These are phyloP conservation scores for Epinephelus awoara DNA, from an alignment of 2,797 vertebrate genomes.

Conservation along the genomic window DNA sequence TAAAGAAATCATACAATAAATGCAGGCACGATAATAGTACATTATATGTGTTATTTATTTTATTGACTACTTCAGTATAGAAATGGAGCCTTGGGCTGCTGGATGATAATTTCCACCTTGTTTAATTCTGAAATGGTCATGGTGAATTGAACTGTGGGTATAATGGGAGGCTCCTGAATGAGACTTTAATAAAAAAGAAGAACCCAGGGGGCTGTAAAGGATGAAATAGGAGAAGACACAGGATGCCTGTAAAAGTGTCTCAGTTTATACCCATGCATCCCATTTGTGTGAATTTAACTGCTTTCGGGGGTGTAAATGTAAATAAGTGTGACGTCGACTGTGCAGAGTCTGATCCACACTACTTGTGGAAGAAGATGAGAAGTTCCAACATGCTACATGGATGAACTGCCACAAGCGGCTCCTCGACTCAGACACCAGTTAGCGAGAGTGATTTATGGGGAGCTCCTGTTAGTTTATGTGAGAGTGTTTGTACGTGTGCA, in stretches of 20 bases:
- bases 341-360: conserved; percentile 3
- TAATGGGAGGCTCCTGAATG: conserved; percentile 59
- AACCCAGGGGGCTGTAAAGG: conserved; percentile 59
- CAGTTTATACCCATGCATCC: conserved; percentile 39
- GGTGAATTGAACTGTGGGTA: conserved; percentile 55
- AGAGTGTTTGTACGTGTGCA: conserved; percentile 47
- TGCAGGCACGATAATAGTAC: conserved; percentile 3
- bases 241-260: conserved; percentile 67
- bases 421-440: conserved; percentile 30
- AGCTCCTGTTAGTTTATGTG: conserved; percentile 51
- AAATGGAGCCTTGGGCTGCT: conserved; percentile 29
- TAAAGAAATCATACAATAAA: conserved; percentile 19
- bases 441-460: conserved; percentile 70
- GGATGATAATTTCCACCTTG: conserved; percentile 46
- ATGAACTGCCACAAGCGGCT: conserved; percentile 35
- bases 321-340: conserved; percentile 26
- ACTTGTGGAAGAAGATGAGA: conserved; percentile 22
- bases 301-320: conserved; percentile 43
- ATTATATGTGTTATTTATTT: conserved; percentile 33
- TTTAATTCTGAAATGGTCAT: conserved; percentile 55
- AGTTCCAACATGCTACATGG: conserved; percentile 34
- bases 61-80: conserved; percentile 23
- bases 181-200: conserved; percentile 71
- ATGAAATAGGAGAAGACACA: conserved; percentile 65
- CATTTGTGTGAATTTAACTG: conserved; percentile 54